These are phyloP conservation scores for Agrotis exclamationis DNA, from an alignment of 2,888 invertebrate species.

Conservation along the genomic window DNA sequence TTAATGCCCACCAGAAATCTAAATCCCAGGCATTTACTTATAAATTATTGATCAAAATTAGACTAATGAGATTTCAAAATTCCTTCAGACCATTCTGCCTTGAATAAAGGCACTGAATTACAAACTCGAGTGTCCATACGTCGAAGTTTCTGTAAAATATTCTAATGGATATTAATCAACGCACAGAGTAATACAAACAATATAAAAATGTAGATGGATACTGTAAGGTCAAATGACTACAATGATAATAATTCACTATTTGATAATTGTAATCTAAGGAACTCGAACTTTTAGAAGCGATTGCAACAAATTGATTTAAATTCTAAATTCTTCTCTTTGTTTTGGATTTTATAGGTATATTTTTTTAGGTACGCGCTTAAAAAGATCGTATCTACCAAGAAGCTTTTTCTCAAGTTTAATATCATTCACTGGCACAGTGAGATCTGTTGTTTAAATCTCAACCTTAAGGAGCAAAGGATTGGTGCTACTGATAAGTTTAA, in stretches of 20 bases:
- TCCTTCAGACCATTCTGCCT: not conserved
- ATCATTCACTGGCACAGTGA: not conserved
- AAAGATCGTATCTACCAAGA: not conserved
- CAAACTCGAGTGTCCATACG: not conserved
- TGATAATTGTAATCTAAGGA: no score
- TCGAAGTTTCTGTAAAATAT: conserved; percentile 1
- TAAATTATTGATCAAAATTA: no score
- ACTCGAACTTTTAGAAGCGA: not conserved
- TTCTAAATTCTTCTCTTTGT: not conserved
- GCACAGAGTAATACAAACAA: no score
- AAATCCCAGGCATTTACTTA: no score
- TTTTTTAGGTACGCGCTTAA: no score
- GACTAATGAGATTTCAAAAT: not conserved
- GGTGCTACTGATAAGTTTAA: not conserved
- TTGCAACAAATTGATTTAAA: not conserved
- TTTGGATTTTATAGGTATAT: not conserved
- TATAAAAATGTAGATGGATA: no score
- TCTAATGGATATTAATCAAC: no score
- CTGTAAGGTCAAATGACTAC: not conserved
- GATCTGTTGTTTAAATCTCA: conserved; percentile 20
- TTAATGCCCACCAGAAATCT: no score
- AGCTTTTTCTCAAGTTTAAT: not conserved
- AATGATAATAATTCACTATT: not conserved
- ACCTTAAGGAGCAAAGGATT: conserved; percentile 18
- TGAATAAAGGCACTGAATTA: conserved; percentile 3